phyloP scores from a whole-genome alignment of 1,140 invertebrate species.

The Atta texana region DNA sequence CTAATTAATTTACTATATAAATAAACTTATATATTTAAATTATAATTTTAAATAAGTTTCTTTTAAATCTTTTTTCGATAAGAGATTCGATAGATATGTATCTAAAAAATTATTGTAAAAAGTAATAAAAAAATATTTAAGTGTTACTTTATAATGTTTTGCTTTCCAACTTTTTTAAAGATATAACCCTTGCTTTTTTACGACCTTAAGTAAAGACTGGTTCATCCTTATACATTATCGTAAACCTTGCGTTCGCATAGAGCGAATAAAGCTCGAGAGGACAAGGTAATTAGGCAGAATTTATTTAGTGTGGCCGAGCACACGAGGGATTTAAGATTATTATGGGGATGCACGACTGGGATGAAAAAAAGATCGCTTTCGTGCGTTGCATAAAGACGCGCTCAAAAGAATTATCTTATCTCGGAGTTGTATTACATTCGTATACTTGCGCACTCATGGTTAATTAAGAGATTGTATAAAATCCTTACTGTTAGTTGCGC shows the following conservation, averaged over 20 bases:
- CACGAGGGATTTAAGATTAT: constrained; percentile 67
- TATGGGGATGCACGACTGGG: constrained; percentile 18
- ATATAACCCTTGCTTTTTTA: constrained; percentile 11
- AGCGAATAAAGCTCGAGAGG: constrained; percentile 62
- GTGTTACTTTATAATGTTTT: neutral
- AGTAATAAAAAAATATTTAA: constrained; percentile 2
- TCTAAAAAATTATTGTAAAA: constrained; percentile 13
- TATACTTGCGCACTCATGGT: constrained; percentile 30
- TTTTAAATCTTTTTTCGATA: neutral
- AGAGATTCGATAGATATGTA: no score
- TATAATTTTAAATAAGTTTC: neutral
- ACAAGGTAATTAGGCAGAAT: constrained; percentile 67
- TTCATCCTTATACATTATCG: constrained; percentile 57
- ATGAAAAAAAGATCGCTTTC: constrained; percentile 58
- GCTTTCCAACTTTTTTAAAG: neutral
- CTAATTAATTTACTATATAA: neutral
- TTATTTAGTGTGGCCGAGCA: constrained; percentile 64
- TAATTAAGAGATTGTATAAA: constrained; percentile 38
- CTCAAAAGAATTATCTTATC: constrained; percentile 41
- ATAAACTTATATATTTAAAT: constrained; percentile 1
- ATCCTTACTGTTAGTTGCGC: neutral
- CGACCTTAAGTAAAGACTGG: constrained; percentile 42
- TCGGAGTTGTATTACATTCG: constrained; percentile 33
- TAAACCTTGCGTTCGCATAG: constrained; percentile 59
- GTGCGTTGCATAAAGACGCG: constrained; percentile 47